Percentiles rank a stretch among this genome's conserved stretches.
Evolutionary conservation across 2,888 invertebrate genomes (phyloP).

Genomic region (Drosophila prolongata): DNA sequence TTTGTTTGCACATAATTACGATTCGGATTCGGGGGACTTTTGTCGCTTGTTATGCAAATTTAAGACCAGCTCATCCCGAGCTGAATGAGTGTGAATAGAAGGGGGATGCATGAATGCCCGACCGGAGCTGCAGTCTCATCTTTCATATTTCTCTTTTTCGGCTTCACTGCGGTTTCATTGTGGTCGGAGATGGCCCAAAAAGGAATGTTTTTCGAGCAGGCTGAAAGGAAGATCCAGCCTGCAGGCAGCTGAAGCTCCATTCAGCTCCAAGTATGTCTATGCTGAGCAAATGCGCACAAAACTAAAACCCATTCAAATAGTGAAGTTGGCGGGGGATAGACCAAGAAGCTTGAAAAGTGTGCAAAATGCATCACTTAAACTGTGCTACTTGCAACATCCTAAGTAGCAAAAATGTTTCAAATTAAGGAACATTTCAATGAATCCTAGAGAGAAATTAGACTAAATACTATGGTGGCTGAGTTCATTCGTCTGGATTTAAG

Average conservation of each 20-base stretch:
- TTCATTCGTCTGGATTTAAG: not conserved
- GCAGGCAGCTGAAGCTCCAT: constrained; percentile 23
- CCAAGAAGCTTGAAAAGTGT: constrained; percentile 14
- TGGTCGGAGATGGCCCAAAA: constrained; percentile 27
- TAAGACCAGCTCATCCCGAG: constrained; percentile 32
- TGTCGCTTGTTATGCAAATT: constrained; percentile 57
- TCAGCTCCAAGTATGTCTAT: constrained; percentile 31
- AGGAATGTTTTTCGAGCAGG: constrained; percentile 18
- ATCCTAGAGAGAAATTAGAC: not conserved
- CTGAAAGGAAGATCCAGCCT: constrained; percentile 33
- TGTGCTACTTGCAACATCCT: constrained; percentile 18
- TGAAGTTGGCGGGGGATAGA: constrained; percentile 6
- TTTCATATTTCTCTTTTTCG: constrained; percentile 6
- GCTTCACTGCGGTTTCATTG: constrained; percentile 33
- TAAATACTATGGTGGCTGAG: not conserved
- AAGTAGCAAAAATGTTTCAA: not conserved
- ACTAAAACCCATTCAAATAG: constrained; percentile 37
- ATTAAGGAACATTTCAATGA: constrained; percentile 5
- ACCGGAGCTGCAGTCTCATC: constrained; percentile 22
- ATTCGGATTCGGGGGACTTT: constrained; percentile 52
- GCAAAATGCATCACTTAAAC: constrained; percentile 25
- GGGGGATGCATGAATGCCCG: constrained; percentile 26
- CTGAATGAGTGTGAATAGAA: constrained; percentile 33
- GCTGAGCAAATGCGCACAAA: constrained; percentile 23
- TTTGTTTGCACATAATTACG: constrained; percentile 75